phyloP scores from a whole-genome alignment of 2,797 vertebrate genomes.

The Epinephelus coioides region DNA sequence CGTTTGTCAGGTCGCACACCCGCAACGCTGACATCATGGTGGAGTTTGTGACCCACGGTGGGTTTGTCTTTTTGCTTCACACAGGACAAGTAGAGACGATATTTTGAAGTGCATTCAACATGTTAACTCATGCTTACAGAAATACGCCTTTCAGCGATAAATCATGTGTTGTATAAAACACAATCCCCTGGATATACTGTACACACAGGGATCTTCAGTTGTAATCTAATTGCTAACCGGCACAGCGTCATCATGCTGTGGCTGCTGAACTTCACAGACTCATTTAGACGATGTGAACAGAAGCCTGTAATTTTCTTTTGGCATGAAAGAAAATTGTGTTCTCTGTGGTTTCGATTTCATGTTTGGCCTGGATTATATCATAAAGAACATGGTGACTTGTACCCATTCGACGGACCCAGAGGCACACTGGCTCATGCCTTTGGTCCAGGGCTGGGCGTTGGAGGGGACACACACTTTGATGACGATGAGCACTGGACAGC shows the following conservation, averaged over 20 bases:
- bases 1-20: slow-evolving; percentile 77
- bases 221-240: slow-evolving; percentile 35
- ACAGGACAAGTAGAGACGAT: neutral
- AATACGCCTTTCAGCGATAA: neutral
- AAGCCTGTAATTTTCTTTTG: slow-evolving; percentile 60
- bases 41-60: slow-evolving; percentile 83
- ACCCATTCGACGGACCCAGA: slow-evolving; percentile 87
- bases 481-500: slow-evolving; percentile 86
- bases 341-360: slow-evolving; percentile 62
- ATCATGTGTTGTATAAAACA: slow-evolving; percentile 3
- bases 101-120: neutral
- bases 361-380: slow-evolving; percentile 38
- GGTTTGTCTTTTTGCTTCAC: slow-evolving; percentile 45
- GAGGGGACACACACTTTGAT: slow-evolving; percentile 88
- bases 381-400: slow-evolving; percentile 85
- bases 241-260: slow-evolving; percentile 21
- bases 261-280: slow-evolving; percentile 26
- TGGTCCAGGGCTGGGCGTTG: slow-evolving; percentile 79
- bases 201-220: slow-evolving; percentile 1
- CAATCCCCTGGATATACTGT: neutral
- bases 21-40: slow-evolving; percentile 80
- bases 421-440: slow-evolving; percentile 87
- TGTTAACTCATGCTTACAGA: neutral
- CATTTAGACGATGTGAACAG: slow-evolving; percentile 33
- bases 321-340: slow-evolving; percentile 49